Base-by-base conservation (phyloP, 1,140 invertebrate species). In the Drosophila prosaltans region DNA sequence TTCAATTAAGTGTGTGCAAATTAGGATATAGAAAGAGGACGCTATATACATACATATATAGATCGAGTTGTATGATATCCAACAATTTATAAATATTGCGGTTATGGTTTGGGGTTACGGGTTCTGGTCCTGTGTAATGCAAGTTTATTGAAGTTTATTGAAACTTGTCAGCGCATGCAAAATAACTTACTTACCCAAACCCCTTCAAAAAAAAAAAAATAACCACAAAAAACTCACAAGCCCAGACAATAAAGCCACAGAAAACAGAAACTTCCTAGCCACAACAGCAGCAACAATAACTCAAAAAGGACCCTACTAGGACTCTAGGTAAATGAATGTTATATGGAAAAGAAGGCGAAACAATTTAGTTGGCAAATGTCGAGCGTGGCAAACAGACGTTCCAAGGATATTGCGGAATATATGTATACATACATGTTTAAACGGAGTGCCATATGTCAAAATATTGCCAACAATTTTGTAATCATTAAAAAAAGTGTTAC, bases 61-160 rank as follows among this genome's bases (percentile, higher is more conserved):
- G 45, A 48, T 8, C 8, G 16, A 48, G 9, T 24, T 21, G 5
- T 48, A 48, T n/a, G 3, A 43, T 16, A 43, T 30, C 4, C 2
- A 4, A 30, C 28, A 30, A 30, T 30, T 30, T 30, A 30, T 30
- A 30, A 21, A 45, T 45, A 45, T 45, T 40, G 39, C 9, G 9
- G 9, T 40, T 45, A 21, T 36, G 32, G 32, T 36, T 36, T 5
- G 3, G 32, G 3, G 16, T 16, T 36, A 4, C 6, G 32, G 32
- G 3, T 36, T 36, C 6, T 70, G 77, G 71, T 74, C 70, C 74
- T 89, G 80, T 16, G 81, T 89, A 90, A 89, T 85, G 72, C 63
- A 79, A 79, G 67, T 81, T 90, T 89, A 90, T 90, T 89, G 78
- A 85, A 89, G 85, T 85, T 89, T 90, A 89, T 85, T 85, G 78